Base-by-base conservation (phyloP, 2,888 invertebrate genomes). In the Agrochola macilenta region DNA sequence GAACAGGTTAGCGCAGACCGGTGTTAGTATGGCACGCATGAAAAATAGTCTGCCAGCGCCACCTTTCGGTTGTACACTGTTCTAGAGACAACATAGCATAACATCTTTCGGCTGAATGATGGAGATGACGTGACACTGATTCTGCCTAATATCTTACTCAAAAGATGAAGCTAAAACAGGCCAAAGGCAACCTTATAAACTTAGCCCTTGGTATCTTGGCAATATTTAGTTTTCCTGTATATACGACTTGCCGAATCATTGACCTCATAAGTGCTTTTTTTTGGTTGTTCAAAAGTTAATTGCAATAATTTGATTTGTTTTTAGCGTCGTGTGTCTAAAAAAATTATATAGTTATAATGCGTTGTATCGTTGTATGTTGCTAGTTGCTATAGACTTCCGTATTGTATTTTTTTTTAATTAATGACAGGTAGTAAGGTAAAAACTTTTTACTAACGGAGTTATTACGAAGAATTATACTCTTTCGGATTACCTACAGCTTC, bases 261-360 rank as follows among this genome's bases (percentile, higher is more conserved):
- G 54, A n/a, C 58, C 9, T n/a, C 17, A 8, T 17, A 61, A 23
- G n/a, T 30, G n/a, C 43, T 65, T 23, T 52, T 72, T 78, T 74
- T 81, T 79, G 23, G 54, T 66, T 14, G 14, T 64, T 52, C 17
- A 69, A 9, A 30, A 79, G 81, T 68, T 43, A 65, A 69, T 58
- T 5, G 35, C 14, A 39, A 69, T 57, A 20, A 73, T 74, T 69
- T 52, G n/a, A n/a, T 46, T 26, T 1, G 14, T 63, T 75, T 80
- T 82, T 80, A 54, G 39, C 58, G 46, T 26, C 26, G 26, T 52
- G 46, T 17, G 17, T 60, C 60, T 3, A 69, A 57, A n/a, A 39
- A 81, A 39, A 66, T 49, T 30, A 54, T 26, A n/a, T 4, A 39
- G 4, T 5, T 39, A 39, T 57, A 57, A n/a, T 57, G 14, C 14